phyloP scores from a whole-genome alignment of 92 coral and sea anemone genomes.

The Zoanthus gigantus region DNA sequence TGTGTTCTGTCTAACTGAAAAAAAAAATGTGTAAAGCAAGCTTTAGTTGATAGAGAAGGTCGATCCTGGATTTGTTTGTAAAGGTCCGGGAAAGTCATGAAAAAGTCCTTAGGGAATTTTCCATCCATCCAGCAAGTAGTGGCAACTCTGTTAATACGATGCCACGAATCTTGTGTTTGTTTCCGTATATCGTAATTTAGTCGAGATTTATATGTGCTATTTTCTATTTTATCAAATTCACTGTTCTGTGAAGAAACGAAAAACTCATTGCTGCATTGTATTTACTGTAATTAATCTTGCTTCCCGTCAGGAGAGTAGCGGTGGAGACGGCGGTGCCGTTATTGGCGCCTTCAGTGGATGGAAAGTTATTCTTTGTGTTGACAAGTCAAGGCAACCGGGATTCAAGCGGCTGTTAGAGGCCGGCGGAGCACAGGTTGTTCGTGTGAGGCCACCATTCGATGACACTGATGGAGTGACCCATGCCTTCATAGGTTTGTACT shows the following conservation, averaged over 20 bases:
- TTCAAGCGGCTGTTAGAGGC: constrained; percentile 89
- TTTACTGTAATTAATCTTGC: background rate
- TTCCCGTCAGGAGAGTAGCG: constrained; percentile 6
- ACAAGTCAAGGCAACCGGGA: constrained; percentile 81
- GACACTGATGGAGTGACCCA: constrained; percentile 76
- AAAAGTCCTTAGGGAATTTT: too few relatives aligned
- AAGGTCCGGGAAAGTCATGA: too few relatives aligned
- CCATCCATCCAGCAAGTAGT: too few relatives aligned
- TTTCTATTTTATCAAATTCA: background rate
- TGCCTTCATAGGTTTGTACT: constrained; percentile 88
- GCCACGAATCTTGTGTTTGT: too few relatives aligned
- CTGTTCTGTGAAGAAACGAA: background rate
- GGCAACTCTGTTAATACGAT: too few relatives aligned
- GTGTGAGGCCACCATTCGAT: constrained; percentile 80
- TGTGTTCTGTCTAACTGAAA: too few relatives aligned
- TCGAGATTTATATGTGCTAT: too few relatives aligned
- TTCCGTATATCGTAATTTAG: too few relatives aligned
- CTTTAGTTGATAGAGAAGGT: too few relatives aligned
- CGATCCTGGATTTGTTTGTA: too few relatives aligned
- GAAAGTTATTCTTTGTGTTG: constrained; percentile 90
- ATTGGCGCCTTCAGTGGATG: constrained; percentile 93
- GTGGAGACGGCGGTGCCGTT: background rate
- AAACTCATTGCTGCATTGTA: background rate
- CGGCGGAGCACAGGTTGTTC: constrained; percentile 93
- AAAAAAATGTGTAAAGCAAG: too few relatives aligned